Evolutionary conservation across 37 sponge, comb jelly and placozoan species (phyloP), one percentile per base, ranked within the genome.

Genomic region (Dysidea cf. avara): DNA sequence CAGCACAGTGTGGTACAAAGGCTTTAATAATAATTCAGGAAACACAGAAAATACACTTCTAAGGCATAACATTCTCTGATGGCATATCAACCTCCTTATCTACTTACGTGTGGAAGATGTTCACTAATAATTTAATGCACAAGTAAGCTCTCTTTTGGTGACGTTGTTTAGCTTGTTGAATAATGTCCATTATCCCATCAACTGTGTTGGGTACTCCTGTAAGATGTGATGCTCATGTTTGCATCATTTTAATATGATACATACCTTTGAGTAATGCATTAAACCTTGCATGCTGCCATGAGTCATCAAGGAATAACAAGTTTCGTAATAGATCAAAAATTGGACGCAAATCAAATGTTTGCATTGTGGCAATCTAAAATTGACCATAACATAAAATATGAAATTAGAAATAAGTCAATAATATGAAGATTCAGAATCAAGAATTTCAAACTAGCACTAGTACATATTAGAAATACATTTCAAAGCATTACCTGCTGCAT

Each of bases 101-200:
- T 35, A 28, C 58, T 81, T 43, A 83, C 89, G 70, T 76, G 69
- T 67, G 78, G 68, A 90, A 83, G 7, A 91, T 28, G 18, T 68
- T 58, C 22, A 91, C 81, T 31, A 87, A 51, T 64, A 87, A 81
- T 69, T 91, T 91, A 51, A 93, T 85, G 57, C 91, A 89, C 18
- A 87, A 79, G 28, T 93, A 93, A 17, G 94, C 86, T 80, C 82
- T 83, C 74, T 90, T 90, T 43, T 88, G 94, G 55, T 89, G 74
- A 50, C 78, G 80, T 20, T 57, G 54, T 52, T 82, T 84, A 33
- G 81, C 64, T 26, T 80, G 55, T 49, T 81, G 85, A 43, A 92
- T 92, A 66, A 92, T 84, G 26, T 30, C 49, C 57, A 88, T 68
- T 47, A 92, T 22, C 17, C 93, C 93, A 34, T 91, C 92, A 30